These are phyloP conservation scores for Macquaria ambigua DNA, from an alignment of 2,113 vertebrate genomes.

Conservation along the genomic window DNA sequence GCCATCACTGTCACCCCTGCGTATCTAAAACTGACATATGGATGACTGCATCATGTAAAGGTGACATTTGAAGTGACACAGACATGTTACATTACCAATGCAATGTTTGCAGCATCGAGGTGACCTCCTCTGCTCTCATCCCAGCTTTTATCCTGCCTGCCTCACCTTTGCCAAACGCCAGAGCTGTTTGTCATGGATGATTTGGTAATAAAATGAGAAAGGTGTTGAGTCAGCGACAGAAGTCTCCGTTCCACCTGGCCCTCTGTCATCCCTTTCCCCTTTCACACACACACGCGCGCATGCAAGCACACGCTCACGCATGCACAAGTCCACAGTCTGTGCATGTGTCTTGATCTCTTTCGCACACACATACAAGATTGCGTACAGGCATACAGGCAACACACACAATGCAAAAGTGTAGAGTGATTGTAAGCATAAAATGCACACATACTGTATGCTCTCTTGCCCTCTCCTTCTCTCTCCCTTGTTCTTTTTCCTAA, in stretches of 20 bases:
- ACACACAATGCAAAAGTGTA: background rate
- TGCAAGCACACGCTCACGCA: conserved; percentile 47
- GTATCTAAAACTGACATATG: conserved; percentile 72
- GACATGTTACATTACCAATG: conserved; percentile 75
- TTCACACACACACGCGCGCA: conserved; percentile 62
- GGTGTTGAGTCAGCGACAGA: conserved; percentile 80
- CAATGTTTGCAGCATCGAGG: conserved; percentile 70
- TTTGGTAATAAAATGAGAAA: conserved; percentile 86
- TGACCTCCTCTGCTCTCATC: conserved; percentile 70
- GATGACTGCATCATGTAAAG: conserved; percentile 74
- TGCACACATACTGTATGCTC: conserved; percentile 16
- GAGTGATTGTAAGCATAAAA: conserved; percentile 14
- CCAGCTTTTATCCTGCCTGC: conserved; percentile 65
- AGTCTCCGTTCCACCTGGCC: conserved; percentile 76
- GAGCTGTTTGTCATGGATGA: conserved; percentile 85
- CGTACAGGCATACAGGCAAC: conserved; percentile 7
- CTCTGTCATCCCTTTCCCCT: conserved; percentile 72
- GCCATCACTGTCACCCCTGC: conserved; percentile 73
- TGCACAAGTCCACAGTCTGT: background rate
- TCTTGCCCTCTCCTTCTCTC: conserved; percentile 22
- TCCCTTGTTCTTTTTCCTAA: conserved; percentile 34
- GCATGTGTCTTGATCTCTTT: conserved; percentile 25
- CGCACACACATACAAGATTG: conserved; percentile 9
- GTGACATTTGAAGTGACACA: conserved; percentile 73
- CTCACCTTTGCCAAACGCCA: conserved; percentile 78